Evolutionary conservation across 2,888 invertebrate genomes (phyloP).

Genomic region (Sthenelais limicola): DNA sequence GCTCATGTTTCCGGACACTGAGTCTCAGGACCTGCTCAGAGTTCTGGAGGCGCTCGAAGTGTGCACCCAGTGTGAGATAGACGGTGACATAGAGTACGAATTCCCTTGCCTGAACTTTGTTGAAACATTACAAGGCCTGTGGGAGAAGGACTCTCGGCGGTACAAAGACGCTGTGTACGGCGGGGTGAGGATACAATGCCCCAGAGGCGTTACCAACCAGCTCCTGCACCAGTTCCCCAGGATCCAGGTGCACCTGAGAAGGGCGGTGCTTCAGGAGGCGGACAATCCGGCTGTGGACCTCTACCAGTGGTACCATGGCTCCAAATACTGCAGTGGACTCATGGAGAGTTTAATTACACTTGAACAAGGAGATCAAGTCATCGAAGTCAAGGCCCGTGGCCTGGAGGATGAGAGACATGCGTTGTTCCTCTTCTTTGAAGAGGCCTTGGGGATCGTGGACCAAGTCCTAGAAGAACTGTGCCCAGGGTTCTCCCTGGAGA

Average conservation of each 20-base stretch:
- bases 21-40: constrained; percentile 80
- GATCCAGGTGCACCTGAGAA: constrained; percentile 78
- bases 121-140: constrained; percentile 79
- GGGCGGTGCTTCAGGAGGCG: constrained; percentile 69
- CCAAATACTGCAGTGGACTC: constrained; percentile 80
- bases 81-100: constrained; percentile 82
- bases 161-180: constrained; percentile 76
- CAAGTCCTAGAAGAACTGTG: constrained; percentile 79
- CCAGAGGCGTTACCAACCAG: constrained; percentile 74
- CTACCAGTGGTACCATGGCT: constrained; percentile 82
- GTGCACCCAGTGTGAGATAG: constrained; percentile 81
- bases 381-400: constrained; percentile 81
- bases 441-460: constrained; percentile 78
- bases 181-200: constrained; percentile 76
- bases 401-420: constrained; percentile 73
- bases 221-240: constrained; percentile 81
- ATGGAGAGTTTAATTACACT: constrained; percentile 80
- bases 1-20: constrained; percentile 80
- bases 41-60: constrained; percentile 81
- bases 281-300: constrained; percentile 77
- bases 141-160: constrained; percentile 75
- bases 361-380: constrained; percentile 73
- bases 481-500: constrained; percentile 80
- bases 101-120: constrained; percentile 81
- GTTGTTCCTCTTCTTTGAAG: constrained; percentile 80